Evolutionary conservation across 2,797 vertebrate species (phyloP).

Genomic region (Ptychadena robeensis): DNA sequence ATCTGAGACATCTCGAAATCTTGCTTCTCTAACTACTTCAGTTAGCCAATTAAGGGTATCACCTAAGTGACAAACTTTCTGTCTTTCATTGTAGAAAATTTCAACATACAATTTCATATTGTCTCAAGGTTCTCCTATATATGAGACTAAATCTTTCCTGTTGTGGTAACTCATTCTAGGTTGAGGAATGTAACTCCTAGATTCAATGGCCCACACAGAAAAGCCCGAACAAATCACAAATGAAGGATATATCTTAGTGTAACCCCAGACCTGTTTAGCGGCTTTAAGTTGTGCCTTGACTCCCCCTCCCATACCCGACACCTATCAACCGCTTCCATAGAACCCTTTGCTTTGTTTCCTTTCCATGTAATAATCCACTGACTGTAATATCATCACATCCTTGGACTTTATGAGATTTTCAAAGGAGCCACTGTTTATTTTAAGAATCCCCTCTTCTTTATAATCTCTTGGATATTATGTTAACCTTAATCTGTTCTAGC

Average conservation of each 20-base stretch:
- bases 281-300: slow-evolving; percentile 1
- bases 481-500: slow-evolving; percentile 46
- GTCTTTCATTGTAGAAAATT: too few species aligned
- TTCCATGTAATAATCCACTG: slow-evolving; percentile 40
- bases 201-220: not conserved
- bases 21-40: too few species aligned
- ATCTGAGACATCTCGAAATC: too few species aligned
- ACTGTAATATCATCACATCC: slow-evolving; percentile 51
- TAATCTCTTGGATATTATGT: slow-evolving; percentile 54
- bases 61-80: too few species aligned
- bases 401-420: slow-evolving; percentile 40
- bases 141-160: not conserved
- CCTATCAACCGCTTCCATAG: slow-evolving; percentile 17
- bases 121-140: too few species aligned
- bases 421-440: slow-evolving; percentile 51
- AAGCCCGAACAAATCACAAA: slow-evolving; percentile 22
- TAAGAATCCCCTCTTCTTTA: slow-evolving; percentile 40
- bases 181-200: not conserved
- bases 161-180: too few species aligned
- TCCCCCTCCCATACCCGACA: slow-evolving; percentile 16
- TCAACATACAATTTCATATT: too few species aligned
- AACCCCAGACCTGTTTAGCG: slow-evolving; percentile 18
- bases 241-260: slow-evolving; percentile 18
- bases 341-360: slow-evolving; percentile 19
- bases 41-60: too few species aligned